phyloP scores from a whole-genome alignment of 2,888 invertebrate genomes.

The Drosophila mimica region DNA sequence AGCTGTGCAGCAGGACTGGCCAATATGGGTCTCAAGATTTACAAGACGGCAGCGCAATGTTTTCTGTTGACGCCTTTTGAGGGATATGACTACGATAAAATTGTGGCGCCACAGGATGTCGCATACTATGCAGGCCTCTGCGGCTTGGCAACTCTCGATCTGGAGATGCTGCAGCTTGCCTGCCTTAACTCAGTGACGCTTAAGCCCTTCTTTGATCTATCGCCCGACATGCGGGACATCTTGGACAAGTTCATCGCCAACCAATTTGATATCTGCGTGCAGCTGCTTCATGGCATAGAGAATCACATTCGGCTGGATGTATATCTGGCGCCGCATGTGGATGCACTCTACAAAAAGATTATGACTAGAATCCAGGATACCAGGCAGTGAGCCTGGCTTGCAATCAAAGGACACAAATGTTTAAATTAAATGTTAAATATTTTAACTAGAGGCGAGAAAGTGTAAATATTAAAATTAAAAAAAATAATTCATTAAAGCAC shows the following conservation, averaged over 20 bases:
- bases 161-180: conserved; percentile 20
- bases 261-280: conserved; percentile 35
- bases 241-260: conserved; percentile 38
- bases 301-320: conserved; percentile 54
- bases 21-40: conserved; percentile 62
- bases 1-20: conserved; percentile 69
- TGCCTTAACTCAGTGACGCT: conserved; percentile 51
- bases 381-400: too few relatives aligned
- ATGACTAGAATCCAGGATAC: conserved; percentile 26
- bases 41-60: conserved; percentile 61
- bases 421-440: too few relatives aligned
- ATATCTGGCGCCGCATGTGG: conserved; percentile 65
- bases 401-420: neutral
- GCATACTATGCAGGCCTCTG: conserved; percentile 61
- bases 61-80: conserved; percentile 52
- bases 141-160: conserved; percentile 60
- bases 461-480: neutral
- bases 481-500: neutral
- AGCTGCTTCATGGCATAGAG: conserved; percentile 44
- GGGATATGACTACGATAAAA: conserved; percentile 56
- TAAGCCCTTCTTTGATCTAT: conserved; percentile 46
- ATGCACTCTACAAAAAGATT: conserved; percentile 49
- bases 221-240: conserved; percentile 46
- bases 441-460: neutral
- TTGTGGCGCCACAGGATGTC: conserved; percentile 65